These are phyloP conservation scores for Zoanthus solanderi DNA, from an alignment of 92 coral and sea anemone genomes.

Conservation along the genomic window DNA sequence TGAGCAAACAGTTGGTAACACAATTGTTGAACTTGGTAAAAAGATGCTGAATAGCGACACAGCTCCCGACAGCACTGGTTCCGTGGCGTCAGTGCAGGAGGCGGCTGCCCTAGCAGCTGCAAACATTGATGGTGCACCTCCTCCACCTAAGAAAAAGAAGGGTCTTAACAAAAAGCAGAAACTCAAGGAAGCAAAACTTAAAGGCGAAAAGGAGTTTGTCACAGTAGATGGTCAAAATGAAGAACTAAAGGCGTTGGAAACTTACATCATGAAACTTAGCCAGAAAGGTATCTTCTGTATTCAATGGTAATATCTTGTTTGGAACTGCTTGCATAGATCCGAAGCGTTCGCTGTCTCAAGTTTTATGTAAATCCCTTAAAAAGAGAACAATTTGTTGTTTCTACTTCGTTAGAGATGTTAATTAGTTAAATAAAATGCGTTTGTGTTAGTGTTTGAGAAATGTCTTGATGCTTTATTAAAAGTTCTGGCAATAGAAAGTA, in stretches of 20 bases:
- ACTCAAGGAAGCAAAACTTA: slow-evolving; percentile 64
- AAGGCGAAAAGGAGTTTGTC: slow-evolving; percentile 76
- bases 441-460: no score
- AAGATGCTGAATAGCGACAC: slow-evolving; percentile 89
- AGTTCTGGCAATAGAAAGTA: no score
- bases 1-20: slow-evolving; percentile 78
- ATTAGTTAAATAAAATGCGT: no score
- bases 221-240: slow-evolving; percentile 77
- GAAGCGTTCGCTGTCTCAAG: background rate
- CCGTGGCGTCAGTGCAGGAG: slow-evolving; percentile 83
- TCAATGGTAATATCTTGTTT: no score
- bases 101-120: slow-evolving; percentile 86
- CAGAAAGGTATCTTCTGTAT: slow-evolving; percentile 69
- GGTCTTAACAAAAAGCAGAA: slow-evolving; percentile 68
- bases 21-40: slow-evolving; percentile 88
- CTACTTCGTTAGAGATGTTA: no score
- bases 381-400: no score
- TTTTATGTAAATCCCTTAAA: no score
- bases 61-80: slow-evolving; percentile 85
- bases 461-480: background rate
- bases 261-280: slow-evolving; percentile 78
- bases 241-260: slow-evolving; percentile 86
- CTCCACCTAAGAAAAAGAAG: slow-evolving; percentile 75
- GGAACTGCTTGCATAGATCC: background rate
- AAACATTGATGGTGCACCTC: slow-evolving; percentile 76